Percentiles rank a stretch among this genome's conserved stretches.
These are phyloP conservation scores for Otolemur garnettii DNA, from an alignment of 2,113 vertebrate genomes.

Conservation along the genomic window DNA sequence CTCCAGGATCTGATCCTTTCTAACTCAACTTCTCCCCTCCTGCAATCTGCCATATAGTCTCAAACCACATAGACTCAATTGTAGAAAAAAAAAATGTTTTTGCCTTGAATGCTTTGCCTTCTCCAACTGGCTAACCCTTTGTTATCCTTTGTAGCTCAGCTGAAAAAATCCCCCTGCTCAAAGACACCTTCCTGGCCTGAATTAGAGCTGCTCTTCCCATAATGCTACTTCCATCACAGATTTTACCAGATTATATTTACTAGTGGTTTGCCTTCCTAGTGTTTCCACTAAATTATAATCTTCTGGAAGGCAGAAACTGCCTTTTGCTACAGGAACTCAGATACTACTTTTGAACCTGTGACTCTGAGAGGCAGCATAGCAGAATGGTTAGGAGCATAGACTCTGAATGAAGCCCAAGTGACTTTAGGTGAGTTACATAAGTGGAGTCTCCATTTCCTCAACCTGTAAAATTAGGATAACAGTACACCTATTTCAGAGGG, in stretches of 20 bases:
- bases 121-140: not conserved
- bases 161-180: not conserved
- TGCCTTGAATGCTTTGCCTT: not conserved
- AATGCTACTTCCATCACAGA: not conserved
- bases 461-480: not conserved
- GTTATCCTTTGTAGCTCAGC: not conserved
- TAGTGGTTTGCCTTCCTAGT: not conserved
- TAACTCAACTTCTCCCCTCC: not conserved
- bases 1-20: not conserved
- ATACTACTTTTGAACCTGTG: not conserved
- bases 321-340: not conserved
- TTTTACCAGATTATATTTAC: conserved; percentile 4
- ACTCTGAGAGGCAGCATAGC: not conserved
- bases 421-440: not conserved
- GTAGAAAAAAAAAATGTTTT: not conserved
- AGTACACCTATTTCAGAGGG: not conserved
- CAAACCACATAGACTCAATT: not conserved
- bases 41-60: not conserved
- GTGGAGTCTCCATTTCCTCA: not conserved
- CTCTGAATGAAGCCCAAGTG: not conserved
- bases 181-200: not conserved
- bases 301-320: not conserved
- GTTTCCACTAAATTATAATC: not conserved
- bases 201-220: not conserved
- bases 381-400: not conserved